A percentile compares a stretch with the other conserved stretches of the same genome.
These are phyloP conservation scores for Microcebus lehilahytsara DNA, from an alignment of 2,113 vertebrate species.

Conservation along the genomic window DNA sequence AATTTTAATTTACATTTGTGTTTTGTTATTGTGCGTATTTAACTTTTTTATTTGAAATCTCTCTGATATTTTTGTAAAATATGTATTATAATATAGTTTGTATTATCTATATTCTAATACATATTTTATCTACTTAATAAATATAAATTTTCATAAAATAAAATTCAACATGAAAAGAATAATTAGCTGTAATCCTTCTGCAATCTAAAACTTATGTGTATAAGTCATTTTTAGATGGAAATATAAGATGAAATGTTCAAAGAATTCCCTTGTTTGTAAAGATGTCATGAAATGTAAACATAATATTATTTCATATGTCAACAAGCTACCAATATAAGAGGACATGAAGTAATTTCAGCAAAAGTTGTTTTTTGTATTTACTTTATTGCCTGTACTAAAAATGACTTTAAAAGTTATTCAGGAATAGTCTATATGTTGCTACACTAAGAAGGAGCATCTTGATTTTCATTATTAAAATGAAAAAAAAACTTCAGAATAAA, in stretches of 20 bases:
- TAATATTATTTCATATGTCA: background rate
- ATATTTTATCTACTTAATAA: background rate
- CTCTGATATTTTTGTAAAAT: background rate
- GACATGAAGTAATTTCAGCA: background rate
- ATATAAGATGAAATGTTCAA: background rate
- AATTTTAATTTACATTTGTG: background rate
- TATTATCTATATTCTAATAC: background rate
- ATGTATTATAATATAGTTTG: too few species aligned
- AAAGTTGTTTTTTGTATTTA: background rate
- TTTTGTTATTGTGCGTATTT: background rate
- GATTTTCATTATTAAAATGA: background rate
- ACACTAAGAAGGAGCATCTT: background rate
- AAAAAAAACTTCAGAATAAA: background rate
- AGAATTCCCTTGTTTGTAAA: background rate
- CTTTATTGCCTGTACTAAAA: background rate
- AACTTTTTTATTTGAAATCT: background rate
- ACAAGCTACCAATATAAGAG: background rate
- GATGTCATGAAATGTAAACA: background rate
- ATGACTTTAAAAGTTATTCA: background rate
- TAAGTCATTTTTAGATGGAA: background rate
- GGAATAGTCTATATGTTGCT: background rate
- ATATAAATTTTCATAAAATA: background rate
- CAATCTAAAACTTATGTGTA: background rate
- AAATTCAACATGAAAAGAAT: background rate
- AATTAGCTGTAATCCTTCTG: background rate